Base-by-base conservation (phyloP, 2,113 vertebrate species). In the Narcine bancroftii region DNA sequence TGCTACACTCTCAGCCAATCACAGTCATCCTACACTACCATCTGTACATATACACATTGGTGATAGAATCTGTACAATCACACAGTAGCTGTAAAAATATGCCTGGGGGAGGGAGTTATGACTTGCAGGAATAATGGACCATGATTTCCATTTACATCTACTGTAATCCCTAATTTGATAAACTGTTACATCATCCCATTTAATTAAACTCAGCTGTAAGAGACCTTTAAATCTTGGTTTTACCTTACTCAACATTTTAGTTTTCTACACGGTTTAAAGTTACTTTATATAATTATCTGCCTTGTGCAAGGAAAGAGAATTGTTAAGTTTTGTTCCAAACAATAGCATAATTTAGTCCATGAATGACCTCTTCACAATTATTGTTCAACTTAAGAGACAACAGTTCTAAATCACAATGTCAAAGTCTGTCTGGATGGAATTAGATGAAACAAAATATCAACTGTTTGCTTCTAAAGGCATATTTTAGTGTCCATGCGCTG, bases 111-210 rank as follows among this genome's bases (percentile, higher is more conserved):
- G 53, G 53, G 53, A 63, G 33, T n/a, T 60, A 36, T 15, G 33
- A 81, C 5, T 36, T 87, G 50, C n/a, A 87, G 53, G 81, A 87
- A 87, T 60, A 60, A 87, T 87, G n/a, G 81, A 87, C 21, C 36
- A 19, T 87, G 81, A 87, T 87, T 87, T 87, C 60, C 21, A 2
- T 87, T 87, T 87, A n/a, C 56, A 87, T 87, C 81, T 17, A 63
- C 60, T 87, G 53, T 60, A 56, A 36, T 87, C 60, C n/a, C 53
- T 87, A 87, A 87, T 87, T 87, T 87, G 50, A 19, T 6, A 21
- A 2, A n/a, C 81, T 87, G 33, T 87, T 63, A 87, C 5, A 85
- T 85, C 81, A 60, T 85, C 81, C 33, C 33, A 60, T 36, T 36
- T 60, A 60, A 60, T 60, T 53, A 85, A 85, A 53, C 11, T 85